Evolutionary conservation across 2,888 invertebrate genomes (phyloP), one percentile per base, ranked within the genome.

Genomic region (Mesodorylaimus sp.): DNA sequence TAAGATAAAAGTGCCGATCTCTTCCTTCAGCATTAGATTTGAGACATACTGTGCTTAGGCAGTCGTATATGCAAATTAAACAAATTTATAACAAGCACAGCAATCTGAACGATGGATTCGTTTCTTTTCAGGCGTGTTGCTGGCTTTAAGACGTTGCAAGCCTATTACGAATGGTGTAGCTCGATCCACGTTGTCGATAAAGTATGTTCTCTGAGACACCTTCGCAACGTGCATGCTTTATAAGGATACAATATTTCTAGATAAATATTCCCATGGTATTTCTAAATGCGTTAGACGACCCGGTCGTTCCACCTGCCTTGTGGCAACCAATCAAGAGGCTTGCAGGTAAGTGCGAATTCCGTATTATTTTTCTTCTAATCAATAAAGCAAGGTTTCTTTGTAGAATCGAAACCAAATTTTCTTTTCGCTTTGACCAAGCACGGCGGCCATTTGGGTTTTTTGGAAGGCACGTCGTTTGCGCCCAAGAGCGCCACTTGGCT

Each of bases 401-500:
- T 36, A 53, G 36, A 52, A 50, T 32, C 49, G 51, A 54, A 58
- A 50, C 60, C 62, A 26, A 62, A 67, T 39, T 59, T 64, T 49
- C 74, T 85, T 58, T 86, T 80, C 63, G 71, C 87, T 50, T 81
- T 84, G 66, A 71, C 86, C 25, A 79, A 83, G 10, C 88, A 89
- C 66, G 91, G 91, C 13, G 91, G 91, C 2, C 91, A 91, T 70
- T 74, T 91, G 56, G 91, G 89, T 23, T 91, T 86, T 70, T 87
- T 87, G 67, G 89, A 91, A 70, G 87, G 87, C 10, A 86, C 86
- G 21, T 65, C 87, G 1, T 81, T 83, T 67, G 64, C 66, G 1
- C 88, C 89, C 0, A 82, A 85, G 64, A 81, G 83, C 0, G 80
- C 87, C 51, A 87, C 87, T 52, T 91, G 91, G 91, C 71, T 89